phyloP scores from a whole-genome alignment of 2,888 invertebrate species.

The Platycheirus rosarum region DNA sequence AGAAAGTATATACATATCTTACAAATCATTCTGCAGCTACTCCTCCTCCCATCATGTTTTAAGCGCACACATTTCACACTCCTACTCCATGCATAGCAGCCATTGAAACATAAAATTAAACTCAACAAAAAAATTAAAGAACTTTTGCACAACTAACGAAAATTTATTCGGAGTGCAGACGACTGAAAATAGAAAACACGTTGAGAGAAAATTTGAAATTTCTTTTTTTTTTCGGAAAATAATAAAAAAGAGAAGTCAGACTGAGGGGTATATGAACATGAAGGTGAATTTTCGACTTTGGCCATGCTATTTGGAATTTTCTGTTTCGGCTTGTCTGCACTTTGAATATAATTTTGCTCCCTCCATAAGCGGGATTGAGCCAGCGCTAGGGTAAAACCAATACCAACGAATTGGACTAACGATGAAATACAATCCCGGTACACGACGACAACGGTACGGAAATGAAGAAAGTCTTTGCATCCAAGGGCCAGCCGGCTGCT shows the following conservation, averaged over 20 bases:
- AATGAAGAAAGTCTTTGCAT: constrained; percentile 59
- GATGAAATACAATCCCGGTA: constrained; percentile 67
- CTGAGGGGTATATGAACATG: background rate
- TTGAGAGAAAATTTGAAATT: constrained; percentile 61
- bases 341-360: constrained; percentile 54
- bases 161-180: constrained; percentile 62
- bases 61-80: constrained; percentile 15
- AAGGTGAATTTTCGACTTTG: constrained; percentile 42
- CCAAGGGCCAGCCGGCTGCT: constrained; percentile 28
- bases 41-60: background rate
- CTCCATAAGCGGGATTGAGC: background rate
- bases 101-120: constrained; percentile 34
- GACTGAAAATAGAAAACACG: constrained; percentile 59
- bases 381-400: constrained; percentile 1
- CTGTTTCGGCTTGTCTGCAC: constrained; percentile 64
- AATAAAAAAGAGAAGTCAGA: background rate
- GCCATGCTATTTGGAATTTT: constrained; percentile 50
- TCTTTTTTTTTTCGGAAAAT: constrained; percentile 14
- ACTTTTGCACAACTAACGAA: constrained; percentile 48
- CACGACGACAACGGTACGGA: constrained; percentile 39
- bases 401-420: constrained; percentile 59
- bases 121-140: constrained; percentile 10
- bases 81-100: constrained; percentile 5
- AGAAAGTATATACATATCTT: constrained; percentile 35
- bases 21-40: constrained; percentile 32